Evolutionary conservation across 2,113 vertebrate genomes (phyloP).

Genomic region (Charadrius vociferus): DNA sequence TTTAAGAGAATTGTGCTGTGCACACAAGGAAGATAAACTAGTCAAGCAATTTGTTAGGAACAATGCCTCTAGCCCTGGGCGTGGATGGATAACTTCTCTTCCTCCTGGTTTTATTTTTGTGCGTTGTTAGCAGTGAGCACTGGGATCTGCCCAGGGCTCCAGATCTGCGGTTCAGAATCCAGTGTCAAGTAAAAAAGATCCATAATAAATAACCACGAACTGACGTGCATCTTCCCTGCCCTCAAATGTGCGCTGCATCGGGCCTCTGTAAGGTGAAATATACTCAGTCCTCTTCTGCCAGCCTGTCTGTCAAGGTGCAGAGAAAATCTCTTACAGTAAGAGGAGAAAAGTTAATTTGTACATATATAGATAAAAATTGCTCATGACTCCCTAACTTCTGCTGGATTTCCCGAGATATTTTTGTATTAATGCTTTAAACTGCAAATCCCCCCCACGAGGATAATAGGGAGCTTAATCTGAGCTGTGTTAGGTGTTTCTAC

Average conservation of each 20-base stretch:
- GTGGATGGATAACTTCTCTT: not conserved
- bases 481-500: not conserved
- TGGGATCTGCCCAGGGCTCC: not conserved
- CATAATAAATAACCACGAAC: not conserved
- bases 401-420: not conserved
- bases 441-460: rapidly evolving
- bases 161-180: not conserved
- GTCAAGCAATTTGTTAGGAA: not conserved
- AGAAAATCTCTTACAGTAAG: not conserved
- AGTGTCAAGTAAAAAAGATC: not conserved
- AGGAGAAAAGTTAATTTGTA: not conserved
- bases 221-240: not conserved
- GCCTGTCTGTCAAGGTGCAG: not conserved
- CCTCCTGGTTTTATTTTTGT: not conserved
- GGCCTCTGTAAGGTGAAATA: not conserved
- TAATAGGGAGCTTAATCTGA: not conserved
- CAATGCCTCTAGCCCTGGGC: not conserved
- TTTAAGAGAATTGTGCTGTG: not conserved
- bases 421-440: not conserved
- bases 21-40: conserved; percentile 12
- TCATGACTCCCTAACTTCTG: not conserved
- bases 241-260: not conserved
- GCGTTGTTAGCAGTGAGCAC: not conserved
- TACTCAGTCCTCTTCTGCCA: not conserved
- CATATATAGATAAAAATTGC: not conserved